A percentile compares a stretch with the other conserved stretches of the same genome.
Evolutionary conservation across 2,797 vertebrate genomes (phyloP).

Genomic region (Microtus obscurus): DNA sequence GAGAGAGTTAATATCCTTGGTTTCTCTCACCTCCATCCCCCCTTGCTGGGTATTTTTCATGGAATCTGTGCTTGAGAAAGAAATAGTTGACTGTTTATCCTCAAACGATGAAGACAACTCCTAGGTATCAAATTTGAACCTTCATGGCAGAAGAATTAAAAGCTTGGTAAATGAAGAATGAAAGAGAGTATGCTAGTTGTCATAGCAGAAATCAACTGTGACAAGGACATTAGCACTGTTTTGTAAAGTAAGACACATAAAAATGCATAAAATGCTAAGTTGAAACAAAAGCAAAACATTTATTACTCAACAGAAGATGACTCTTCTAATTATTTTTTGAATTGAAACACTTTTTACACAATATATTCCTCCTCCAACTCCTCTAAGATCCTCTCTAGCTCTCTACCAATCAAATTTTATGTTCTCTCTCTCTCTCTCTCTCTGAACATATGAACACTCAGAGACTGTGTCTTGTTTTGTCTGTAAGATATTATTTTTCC

Average conservation of each 20-base stretch:
- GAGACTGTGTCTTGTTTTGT: not conserved
- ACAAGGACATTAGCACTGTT: not conserved
- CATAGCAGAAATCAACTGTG: not conserved
- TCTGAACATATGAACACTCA: too few species aligned
- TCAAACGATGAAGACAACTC: not conserved
- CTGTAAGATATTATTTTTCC: not conserved
- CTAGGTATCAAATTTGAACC: not conserved
- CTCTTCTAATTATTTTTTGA: not conserved
- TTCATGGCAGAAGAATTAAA: not conserved
- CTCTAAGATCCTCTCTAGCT: not conserved
- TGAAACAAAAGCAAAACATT: not conserved
- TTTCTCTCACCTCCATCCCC: not conserved
- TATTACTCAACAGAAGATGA: not conserved
- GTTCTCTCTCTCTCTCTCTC: not conserved
- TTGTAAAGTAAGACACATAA: not conserved
- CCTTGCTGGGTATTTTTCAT: conserved; percentile 28
- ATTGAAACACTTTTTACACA: not conserved
- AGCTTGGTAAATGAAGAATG: not conserved
- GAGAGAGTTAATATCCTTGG: conserved; percentile 59
- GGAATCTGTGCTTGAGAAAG: conserved; percentile 42
- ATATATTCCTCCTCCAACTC: not conserved
- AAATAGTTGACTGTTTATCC: conserved; percentile 5
- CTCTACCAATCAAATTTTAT: not conserved
- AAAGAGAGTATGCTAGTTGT: not conserved
- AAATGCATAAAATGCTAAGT: not conserved